Conservation (phyloP, 1,140 invertebrate genomes). For the Ruditapes philippinarum region DNA sequence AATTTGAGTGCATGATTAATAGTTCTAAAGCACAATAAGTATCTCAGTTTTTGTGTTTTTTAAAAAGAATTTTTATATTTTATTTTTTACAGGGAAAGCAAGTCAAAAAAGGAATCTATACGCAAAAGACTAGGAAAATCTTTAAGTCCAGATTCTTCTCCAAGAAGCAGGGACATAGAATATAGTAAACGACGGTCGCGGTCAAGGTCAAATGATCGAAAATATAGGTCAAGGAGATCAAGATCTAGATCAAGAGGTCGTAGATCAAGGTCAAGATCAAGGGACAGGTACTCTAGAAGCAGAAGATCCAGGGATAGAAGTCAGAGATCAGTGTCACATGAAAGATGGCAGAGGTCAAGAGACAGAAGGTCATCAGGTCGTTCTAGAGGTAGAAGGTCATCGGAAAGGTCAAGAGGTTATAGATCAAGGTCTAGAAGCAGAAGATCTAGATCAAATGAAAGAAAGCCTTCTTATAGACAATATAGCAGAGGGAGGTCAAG, state of each 20-base stretch:
- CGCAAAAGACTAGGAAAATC: constrained; percentile 31
- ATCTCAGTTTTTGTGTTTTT: no score
- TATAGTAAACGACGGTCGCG: constrained; percentile 33
- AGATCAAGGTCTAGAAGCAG: constrained; percentile 47
- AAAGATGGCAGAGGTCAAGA: constrained; percentile 64
- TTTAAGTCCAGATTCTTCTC: constrained; percentile 32
- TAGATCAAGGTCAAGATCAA: constrained; percentile 46
- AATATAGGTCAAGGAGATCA: neutral
- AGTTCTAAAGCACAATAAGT: no score
- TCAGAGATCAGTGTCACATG: constrained; percentile 34
- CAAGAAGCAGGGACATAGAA: constrained; percentile 12
- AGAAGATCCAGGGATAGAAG: constrained; percentile 55
- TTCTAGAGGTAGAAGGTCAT: constrained; percentile 42
- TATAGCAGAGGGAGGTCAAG: constrained; percentile 46
- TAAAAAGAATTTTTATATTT: no score
- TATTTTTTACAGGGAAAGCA: constrained; percentile 33
- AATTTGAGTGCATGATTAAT: no score
- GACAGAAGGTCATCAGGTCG: constrained; percentile 37
- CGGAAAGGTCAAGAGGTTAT: constrained; percentile 29
- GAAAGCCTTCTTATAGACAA: neutral
- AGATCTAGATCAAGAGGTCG: constrained; percentile 36
- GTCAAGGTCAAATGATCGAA: constrained; percentile 36
- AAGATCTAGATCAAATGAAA: constrained; percentile 26
- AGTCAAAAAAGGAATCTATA: constrained; percentile 39
- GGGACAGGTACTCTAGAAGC: constrained; percentile 54